phyloP scores from a whole-genome alignment of 2,888 invertebrate species.

The Hermaeophaga mercurialis region DNA sequence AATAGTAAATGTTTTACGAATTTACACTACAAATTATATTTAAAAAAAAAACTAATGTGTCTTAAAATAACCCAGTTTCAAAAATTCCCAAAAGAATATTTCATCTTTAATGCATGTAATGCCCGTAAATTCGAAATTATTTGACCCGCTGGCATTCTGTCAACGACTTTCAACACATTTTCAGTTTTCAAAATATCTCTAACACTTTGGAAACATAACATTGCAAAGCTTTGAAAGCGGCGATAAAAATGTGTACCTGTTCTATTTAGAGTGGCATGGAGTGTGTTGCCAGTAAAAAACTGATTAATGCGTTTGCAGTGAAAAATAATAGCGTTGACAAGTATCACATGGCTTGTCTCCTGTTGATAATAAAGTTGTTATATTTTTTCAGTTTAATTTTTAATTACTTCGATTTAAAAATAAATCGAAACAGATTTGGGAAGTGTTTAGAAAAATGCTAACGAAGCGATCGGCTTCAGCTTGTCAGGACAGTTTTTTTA shows the following conservation, averaged over 20 bases:
- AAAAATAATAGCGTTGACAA: conserved; percentile 17
- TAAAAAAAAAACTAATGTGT: too few relatives aligned
- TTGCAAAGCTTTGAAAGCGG: conserved; percentile 2
- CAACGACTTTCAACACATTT: conserved; percentile 21
- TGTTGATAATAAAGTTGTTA: conserved; percentile 7
- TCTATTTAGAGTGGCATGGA: conserved; percentile 14
- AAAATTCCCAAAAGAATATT: too few relatives aligned
- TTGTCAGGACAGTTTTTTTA: too few relatives aligned
- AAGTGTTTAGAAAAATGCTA: too few relatives aligned
- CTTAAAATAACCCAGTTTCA: too few relatives aligned
- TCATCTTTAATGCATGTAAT: too few relatives aligned
- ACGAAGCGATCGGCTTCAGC: too few relatives aligned
- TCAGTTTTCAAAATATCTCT: conserved; percentile 17
- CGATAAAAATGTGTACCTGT: conserved; percentile 16
- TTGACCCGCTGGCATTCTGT: conserved; percentile 20
- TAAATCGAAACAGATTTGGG: too few relatives aligned
- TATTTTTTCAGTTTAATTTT: too few relatives aligned
- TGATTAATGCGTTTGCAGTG: conserved; percentile 13
- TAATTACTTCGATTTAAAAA: too few relatives aligned
- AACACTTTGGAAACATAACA: neutral
- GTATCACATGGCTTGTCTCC: conserved; percentile 2
- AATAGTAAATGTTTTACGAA: too few relatives aligned
- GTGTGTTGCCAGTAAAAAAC: conserved; percentile 11
- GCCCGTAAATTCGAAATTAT: conserved; percentile 13
- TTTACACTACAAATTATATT: too few relatives aligned